A percentile compares a stretch with the other conserved stretches of the same genome.
phyloP scores from a whole-genome alignment of 1,140 invertebrate genomes.

The Orussus abietinus region DNA sequence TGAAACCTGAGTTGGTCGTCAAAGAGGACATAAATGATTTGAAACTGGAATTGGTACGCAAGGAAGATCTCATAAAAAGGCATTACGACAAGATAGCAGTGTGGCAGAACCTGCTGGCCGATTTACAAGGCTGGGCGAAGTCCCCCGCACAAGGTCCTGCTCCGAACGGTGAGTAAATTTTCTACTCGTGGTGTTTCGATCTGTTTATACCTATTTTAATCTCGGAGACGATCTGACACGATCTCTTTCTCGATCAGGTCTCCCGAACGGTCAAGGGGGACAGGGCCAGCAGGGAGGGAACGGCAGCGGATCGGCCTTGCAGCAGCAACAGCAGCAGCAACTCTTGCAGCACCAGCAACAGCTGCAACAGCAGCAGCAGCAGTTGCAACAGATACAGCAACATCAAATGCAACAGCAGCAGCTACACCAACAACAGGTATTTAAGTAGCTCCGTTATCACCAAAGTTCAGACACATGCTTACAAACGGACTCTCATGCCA shows the following conservation, averaged over 20 bases:
- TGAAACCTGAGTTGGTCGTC: conserved; percentile 87
- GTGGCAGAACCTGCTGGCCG: conserved; percentile 84
- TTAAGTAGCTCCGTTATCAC: conserved; percentile 18
- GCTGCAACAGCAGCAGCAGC: conserved; percentile 44
- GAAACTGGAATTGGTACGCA: conserved; percentile 74
- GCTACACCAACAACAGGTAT: conserved; percentile 34
- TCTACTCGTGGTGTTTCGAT: no score
- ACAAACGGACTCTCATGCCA: no score
- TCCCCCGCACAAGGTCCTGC: conserved; percentile 50
- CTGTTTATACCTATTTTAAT: no score
- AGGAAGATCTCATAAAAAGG: conserved; percentile 82
- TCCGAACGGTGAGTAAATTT: conserved; percentile 48
- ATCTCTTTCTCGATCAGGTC: conserved; percentile 10
- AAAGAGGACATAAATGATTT: conserved; percentile 89
- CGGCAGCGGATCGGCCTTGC: conserved; percentile 12
- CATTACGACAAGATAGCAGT: conserved; percentile 87
- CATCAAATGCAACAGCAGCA: conserved; percentile 41
- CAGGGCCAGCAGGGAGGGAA: conserved; percentile 17
- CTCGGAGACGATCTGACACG: no score
- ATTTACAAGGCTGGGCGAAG: conserved; percentile 61
- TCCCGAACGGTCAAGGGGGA: conserved; percentile 18
- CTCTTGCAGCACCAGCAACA: conserved; percentile 40
- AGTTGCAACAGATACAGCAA: conserved; percentile 49
- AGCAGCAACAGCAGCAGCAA: conserved; percentile 41
- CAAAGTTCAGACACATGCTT: background rate